These are phyloP conservation scores for Crematogaster levior DNA, from an alignment of 2,888 invertebrate species.

Conservation along the genomic window DNA sequence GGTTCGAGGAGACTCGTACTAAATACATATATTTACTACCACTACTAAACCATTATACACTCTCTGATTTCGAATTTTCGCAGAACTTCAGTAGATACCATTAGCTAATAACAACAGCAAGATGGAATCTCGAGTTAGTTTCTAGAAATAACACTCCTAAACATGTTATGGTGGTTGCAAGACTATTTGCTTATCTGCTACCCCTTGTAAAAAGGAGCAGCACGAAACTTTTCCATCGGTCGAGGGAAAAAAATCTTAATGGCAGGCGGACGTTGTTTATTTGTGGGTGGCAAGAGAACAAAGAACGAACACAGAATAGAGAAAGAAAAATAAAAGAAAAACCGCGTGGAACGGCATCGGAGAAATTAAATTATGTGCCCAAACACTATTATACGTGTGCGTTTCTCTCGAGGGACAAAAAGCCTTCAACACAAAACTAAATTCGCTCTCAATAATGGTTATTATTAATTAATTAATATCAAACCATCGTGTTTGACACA, in stretches of 20 bases:
- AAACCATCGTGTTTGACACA: slow-evolving; percentile 49
- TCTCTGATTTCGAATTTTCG: slow-evolving; percentile 39
- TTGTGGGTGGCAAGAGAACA: slow-evolving; percentile 8
- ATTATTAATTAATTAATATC: slow-evolving; percentile 72
- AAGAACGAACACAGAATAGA: background rate
- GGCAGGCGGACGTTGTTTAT: slow-evolving; percentile 30
- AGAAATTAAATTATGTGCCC: slow-evolving; percentile 35
- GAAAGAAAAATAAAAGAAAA: background rate
- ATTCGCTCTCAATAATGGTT: slow-evolving; percentile 61
- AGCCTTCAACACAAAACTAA: slow-evolving; percentile 19
- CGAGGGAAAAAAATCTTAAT: slow-evolving; percentile 24
- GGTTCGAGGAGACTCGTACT: background rate
- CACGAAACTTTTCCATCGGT: slow-evolving; percentile 24
- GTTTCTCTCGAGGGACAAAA: slow-evolving; percentile 5
- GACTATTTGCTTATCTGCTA: slow-evolving; percentile 46
- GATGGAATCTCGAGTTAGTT: slow-evolving; percentile 21
- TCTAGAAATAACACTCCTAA: slow-evolving; percentile 37
- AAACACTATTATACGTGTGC: background rate
- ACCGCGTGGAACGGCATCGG: background rate
- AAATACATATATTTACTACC: slow-evolving; percentile 5
- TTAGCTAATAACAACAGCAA: slow-evolving; percentile 52
- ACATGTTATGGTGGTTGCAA: slow-evolving; percentile 15
- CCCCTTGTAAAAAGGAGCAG: slow-evolving; percentile 19
- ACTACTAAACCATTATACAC: background rate
- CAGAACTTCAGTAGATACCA: slow-evolving; percentile 27